Conservation (phyloP, 2,113 vertebrate species). For the Perca fluviatilis region DNA sequence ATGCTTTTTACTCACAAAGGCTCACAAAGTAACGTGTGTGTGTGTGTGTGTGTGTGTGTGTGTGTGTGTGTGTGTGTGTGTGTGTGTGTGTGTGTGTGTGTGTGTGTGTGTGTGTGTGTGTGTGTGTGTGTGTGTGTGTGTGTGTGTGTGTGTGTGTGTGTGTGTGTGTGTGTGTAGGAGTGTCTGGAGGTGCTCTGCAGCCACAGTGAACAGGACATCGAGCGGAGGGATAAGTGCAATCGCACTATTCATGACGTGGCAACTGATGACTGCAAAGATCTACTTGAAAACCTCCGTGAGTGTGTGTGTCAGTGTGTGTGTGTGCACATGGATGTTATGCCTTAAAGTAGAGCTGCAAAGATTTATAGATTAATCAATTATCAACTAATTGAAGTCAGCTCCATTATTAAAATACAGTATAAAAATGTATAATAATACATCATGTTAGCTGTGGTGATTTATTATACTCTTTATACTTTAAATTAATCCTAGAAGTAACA, state of each 20-base stretch:
- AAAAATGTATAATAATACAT: too few relatives aligned
- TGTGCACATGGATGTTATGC: too few relatives aligned
- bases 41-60: not conserved
- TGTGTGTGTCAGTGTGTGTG: conserved; percentile 42
- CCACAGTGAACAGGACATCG: conserved; percentile 91
- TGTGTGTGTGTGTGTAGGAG: conserved; percentile 84
- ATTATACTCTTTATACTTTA: too few relatives aligned
- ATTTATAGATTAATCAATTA: too few relatives aligned
- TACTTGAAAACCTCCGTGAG: conserved; percentile 96
- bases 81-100: conserved; percentile 48
- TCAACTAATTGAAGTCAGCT: too few relatives aligned
- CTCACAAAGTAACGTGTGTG: not conserved
- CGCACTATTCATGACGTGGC: conserved; percentile 95
- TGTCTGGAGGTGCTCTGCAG: conserved; percentile 95
- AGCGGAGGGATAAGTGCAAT: conserved; percentile 91
- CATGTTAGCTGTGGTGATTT: too few relatives aligned
- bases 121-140: conserved; percentile 13
- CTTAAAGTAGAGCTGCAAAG: too few relatives aligned
- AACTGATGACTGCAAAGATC: conserved; percentile 97
- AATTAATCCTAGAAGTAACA: too few relatives aligned
- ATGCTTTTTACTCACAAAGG: too few relatives aligned
- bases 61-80: conserved; percentile 17
- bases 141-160: conserved; percentile 53
- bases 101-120: conserved; percentile 26
- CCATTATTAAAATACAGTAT: too few relatives aligned